Conservation (phyloP, 1,140 invertebrate species). For the Anoplolepis gracilipes region DNA sequence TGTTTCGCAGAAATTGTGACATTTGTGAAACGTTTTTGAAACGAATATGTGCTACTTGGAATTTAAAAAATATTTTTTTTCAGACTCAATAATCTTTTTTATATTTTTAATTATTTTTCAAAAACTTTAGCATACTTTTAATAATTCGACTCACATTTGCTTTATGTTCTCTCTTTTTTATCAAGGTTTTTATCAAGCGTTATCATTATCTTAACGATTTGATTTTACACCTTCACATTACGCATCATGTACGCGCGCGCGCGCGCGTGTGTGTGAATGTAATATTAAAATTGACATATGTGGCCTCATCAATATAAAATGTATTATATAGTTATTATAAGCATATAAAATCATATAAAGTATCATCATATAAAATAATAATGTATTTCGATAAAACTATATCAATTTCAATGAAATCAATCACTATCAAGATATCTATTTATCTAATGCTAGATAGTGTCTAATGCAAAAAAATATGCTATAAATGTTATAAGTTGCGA, state of each 20-base stretch:
- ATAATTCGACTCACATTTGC: not conserved
- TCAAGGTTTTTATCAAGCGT: not conserved
- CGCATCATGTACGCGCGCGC: not conserved
- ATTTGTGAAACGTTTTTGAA: too few relatives aligned
- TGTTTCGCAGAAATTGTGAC: too few relatives aligned
- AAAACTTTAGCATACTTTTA: not conserved
- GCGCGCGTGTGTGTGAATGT: not conserved
- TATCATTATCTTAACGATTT: not conserved
- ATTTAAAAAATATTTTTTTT: too few relatives aligned
- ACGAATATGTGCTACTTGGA: too few relatives aligned
- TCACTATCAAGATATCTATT: constrained; percentile 15
- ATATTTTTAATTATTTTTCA: too few relatives aligned
- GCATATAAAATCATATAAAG: too few relatives aligned
- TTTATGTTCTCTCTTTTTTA: not conserved
- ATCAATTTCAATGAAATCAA: not conserved
- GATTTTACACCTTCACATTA: not conserved
- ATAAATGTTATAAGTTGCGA: not conserved
- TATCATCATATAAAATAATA: constrained; percentile 11
- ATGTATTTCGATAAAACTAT: not conserved
- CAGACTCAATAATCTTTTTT: too few relatives aligned
- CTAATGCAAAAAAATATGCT: constrained; percentile 15
- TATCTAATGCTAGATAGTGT: constrained; percentile 32
- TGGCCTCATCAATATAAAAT: too few relatives aligned
- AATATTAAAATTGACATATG: too few relatives aligned
- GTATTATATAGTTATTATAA: too few relatives aligned